phyloP scores from a whole-genome alignment of 1,140 invertebrate species.

The Dendrolimus kikuchii region DNA sequence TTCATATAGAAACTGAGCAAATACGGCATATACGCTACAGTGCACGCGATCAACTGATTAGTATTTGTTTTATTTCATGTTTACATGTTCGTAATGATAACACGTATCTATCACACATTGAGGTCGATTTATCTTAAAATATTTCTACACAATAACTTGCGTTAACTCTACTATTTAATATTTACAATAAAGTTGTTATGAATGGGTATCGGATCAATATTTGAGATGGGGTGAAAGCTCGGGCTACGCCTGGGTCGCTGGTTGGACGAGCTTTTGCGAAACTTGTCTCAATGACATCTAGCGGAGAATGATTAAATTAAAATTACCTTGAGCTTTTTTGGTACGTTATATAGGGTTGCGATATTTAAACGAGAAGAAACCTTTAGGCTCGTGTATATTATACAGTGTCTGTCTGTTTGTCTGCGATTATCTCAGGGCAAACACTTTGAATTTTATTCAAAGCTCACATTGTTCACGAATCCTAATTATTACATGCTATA shows the following conservation, averaged over 20 bases:
- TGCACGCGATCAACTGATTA: conserved; percentile 39
- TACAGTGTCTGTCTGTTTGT: too few relatives aligned
- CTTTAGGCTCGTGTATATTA: too few relatives aligned
- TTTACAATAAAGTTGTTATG: conserved; percentile 14
- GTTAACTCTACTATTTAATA: conserved; percentile 48
- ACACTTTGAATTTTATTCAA: too few relatives aligned
- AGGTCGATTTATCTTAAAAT: conserved; percentile 16
- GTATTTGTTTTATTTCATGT: conserved; percentile 27
- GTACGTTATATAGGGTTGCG: too few relatives aligned
- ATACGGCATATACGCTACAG: conserved; percentile 34
- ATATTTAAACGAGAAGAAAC: too few relatives aligned
- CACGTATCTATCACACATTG: conserved; percentile 30
- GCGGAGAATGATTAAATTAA: conserved; percentile 17
- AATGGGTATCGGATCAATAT: conserved; percentile 52
- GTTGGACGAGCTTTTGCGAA: conserved; percentile 31
- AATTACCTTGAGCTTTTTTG: not conserved
- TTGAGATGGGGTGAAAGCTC: conserved; percentile 57
- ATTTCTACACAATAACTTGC: conserved; percentile 29
- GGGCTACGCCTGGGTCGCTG: conserved; percentile 46
- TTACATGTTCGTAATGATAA: conserved; percentile 29
- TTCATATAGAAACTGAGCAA: conserved; percentile 22
- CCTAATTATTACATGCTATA: too few relatives aligned
- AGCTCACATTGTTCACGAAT: too few relatives aligned
- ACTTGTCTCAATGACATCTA: conserved; percentile 39
- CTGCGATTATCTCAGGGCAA: too few relatives aligned